Evolutionary conservation across 2,888 invertebrate species (phyloP).

Genomic region (Pyrochroa serraticornis): DNA sequence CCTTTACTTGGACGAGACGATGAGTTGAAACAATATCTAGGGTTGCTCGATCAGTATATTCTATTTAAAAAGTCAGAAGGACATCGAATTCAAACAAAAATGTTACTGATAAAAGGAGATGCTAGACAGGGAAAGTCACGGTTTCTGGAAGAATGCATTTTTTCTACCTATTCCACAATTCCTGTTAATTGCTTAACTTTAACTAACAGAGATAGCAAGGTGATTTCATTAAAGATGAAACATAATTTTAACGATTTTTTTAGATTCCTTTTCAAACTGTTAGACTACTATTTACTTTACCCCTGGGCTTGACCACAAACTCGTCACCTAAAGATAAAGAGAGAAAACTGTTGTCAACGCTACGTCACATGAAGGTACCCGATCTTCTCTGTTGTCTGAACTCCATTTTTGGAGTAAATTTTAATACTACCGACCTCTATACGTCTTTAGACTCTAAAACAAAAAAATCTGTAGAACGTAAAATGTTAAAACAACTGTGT

Average conservation of each 20-base stretch:
- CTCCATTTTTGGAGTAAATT: conserved; percentile 59
- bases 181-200: conserved; percentile 54
- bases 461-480: conserved; percentile 47
- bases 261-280: conserved; percentile 56
- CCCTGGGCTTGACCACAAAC: conserved; percentile 52
- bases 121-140: conserved; percentile 67
- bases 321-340: conserved; percentile 53
- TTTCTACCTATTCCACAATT: conserved; percentile 55
- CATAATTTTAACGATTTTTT: conserved; percentile 32
- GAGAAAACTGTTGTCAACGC: conserved; percentile 49
- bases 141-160: conserved; percentile 64
- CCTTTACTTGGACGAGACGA: conserved; percentile 61
- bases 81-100: no score
- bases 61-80: no score
- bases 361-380: conserved; percentile 50
- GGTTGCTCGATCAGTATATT: conserved; percentile 34
- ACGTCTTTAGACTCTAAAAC: conserved; percentile 37
- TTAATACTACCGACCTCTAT: conserved; percentile 45
- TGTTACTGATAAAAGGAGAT: conserved; percentile 60
- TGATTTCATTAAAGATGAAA: conserved; percentile 31
- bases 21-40: conserved; percentile 45
- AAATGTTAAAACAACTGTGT: conserved; percentile 58
- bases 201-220: conserved; percentile 52
- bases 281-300: conserved; percentile 56
- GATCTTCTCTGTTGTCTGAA: conserved; percentile 59